These are phyloP conservation scores for Hydrophis major DNA, from an alignment of 2,797 vertebrate species.

Conservation along the genomic window DNA sequence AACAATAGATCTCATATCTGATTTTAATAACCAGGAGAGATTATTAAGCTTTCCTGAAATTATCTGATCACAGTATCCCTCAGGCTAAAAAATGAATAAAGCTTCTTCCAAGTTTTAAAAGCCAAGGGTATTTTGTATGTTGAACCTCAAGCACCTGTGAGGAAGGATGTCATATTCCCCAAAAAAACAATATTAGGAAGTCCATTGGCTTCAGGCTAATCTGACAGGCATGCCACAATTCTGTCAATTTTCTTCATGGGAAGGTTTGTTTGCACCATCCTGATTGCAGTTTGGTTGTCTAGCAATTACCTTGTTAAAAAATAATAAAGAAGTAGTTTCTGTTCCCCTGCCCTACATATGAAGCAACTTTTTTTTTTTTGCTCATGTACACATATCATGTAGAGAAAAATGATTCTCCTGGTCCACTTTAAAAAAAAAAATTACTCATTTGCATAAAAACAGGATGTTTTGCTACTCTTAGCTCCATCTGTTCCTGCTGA, in stretches of 20 bases:
- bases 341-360: rapidly evolving
- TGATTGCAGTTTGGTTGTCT: not conserved
- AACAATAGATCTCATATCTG: not conserved
- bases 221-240: not conserved
- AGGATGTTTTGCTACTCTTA: slow-evolving; percentile 61
- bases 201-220: not conserved
- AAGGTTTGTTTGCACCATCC: not conserved
- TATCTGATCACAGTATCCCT: slow-evolving; percentile 1
- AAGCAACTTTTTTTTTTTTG: not conserved
- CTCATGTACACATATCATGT: not conserved
- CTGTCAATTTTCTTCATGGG: not conserved
- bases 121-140: not conserved
- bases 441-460: slow-evolving; percentile 63
- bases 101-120: not conserved
- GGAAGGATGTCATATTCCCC: not conserved
- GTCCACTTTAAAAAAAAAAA: slow-evolving; percentile 11
- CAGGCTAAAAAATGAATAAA: slow-evolving; percentile 6
- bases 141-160: not conserved
- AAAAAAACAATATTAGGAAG: not conserved
- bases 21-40: slow-evolving; percentile 14
- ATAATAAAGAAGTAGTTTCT: not conserved
- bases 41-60: not conserved
- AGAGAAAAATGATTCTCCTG: not conserved
- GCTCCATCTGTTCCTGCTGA: slow-evolving; percentile 68
- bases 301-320: not conserved